Evolutionary conservation across 2,797 vertebrate genomes (phyloP).

Genomic region (Coreius guichenoti): DNA sequence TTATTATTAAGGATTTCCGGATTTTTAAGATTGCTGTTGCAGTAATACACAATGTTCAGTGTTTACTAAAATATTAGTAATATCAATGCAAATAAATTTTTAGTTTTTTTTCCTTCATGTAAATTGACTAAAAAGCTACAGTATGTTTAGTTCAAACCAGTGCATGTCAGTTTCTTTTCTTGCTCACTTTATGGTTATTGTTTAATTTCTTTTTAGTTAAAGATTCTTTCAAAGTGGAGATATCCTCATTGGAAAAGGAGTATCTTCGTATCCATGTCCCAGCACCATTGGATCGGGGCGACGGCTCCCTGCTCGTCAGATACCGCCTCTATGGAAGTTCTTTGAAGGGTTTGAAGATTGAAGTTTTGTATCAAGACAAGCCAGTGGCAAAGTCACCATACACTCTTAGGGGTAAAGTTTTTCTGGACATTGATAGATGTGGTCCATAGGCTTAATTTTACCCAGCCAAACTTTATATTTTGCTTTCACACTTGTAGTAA

Average conservation of each 20-base stretch:
- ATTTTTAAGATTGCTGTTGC: not conserved
- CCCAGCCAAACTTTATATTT: not conserved
- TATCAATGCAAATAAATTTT: not conserved
- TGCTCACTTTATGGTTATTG: conserved; percentile 2
- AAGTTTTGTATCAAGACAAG: conserved; percentile 80
- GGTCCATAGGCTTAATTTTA: not conserved
- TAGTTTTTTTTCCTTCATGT: not conserved
- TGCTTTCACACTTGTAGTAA: not conserved
- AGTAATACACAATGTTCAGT: not conserved
- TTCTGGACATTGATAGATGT: not conserved
- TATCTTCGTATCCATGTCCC: conserved; percentile 83
- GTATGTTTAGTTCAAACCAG: not conserved
- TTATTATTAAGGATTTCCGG: not conserved
- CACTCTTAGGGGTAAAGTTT: conserved; percentile 79
- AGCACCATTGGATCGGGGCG: conserved; percentile 85
- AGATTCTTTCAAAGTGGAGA: conserved; percentile 84
- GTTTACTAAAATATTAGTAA: not conserved
- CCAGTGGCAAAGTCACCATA: conserved; percentile 89
- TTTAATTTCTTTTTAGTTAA: conserved; percentile 72
- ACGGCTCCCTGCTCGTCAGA: conserved; percentile 89
- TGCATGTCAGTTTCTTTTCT: not conserved
- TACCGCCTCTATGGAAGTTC: conserved; percentile 87
- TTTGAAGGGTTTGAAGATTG: conserved; percentile 80
- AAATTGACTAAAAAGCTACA: not conserved
- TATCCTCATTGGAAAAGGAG: conserved; percentile 83